Conservation (phyloP, 2,113 vertebrate genomes). For the Antigone vipio region DNA sequence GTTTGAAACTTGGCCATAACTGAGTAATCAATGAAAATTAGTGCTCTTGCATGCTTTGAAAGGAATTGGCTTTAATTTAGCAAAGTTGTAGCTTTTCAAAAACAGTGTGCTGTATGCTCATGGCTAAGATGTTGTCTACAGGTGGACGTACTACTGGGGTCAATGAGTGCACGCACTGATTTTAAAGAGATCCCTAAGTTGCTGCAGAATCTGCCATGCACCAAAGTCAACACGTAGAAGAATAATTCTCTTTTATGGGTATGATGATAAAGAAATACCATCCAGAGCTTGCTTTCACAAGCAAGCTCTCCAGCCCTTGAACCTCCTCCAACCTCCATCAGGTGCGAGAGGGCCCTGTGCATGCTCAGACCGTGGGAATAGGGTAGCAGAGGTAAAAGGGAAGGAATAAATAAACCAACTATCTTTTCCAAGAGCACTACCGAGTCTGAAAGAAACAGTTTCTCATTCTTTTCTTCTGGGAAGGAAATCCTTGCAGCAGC, state of each 20-base stretch:
- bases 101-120: background rate
- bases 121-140: background rate
- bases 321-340: background rate
- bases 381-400: background rate
- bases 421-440: background rate
- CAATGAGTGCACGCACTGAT: background rate
- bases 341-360: background rate
- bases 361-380: background rate
- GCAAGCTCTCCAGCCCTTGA: background rate
- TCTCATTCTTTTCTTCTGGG: background rate
- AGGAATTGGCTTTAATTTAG: slow-evolving; percentile 6
- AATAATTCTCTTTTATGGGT: background rate
- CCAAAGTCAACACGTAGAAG: background rate
- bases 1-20: background rate
- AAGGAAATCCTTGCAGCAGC: background rate
- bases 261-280: background rate
- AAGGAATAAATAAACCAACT: background rate
- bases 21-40: slow-evolving; percentile 56
- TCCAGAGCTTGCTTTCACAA: background rate
- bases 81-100: background rate
- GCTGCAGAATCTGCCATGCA: background rate
- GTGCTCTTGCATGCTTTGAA: background rate
- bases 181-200: background rate
- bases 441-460: background rate
- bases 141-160: background rate